A percentile compares a stretch with the other conserved stretches of the same genome.
phyloP scores from a whole-genome alignment of 2,888 invertebrate genomes.

The Psococerastis gibbosa region DNA sequence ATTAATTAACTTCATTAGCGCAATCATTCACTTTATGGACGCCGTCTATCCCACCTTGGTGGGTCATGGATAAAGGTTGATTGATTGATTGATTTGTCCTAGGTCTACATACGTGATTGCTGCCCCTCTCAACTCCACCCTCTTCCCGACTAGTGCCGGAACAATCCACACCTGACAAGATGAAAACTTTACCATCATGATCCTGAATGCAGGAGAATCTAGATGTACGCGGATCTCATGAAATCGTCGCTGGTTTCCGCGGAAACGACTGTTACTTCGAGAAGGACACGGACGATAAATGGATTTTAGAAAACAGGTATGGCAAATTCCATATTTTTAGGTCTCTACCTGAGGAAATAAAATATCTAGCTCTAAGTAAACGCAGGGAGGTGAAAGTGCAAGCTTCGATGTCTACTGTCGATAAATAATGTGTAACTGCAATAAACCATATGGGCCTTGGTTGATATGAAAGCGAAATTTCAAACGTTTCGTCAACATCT shows the following conservation, averaged over 20 bases:
- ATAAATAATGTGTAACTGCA: too few species aligned
- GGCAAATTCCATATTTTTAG: too few species aligned
- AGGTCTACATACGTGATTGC: neutral
- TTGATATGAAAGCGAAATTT: too few species aligned
- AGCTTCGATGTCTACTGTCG: too few species aligned
- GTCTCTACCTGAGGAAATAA: too few species aligned
- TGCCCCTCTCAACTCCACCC: neutral
- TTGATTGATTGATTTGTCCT: neutral
- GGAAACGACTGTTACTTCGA: constrained; percentile 57
- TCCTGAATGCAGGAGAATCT: constrained; percentile 43
- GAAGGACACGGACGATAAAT: constrained; percentile 84
- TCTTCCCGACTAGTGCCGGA: constrained; percentile 11
- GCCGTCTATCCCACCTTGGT: constrained; percentile 23
- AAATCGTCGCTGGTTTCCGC: constrained; percentile 41
- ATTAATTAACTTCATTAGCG: too few species aligned
- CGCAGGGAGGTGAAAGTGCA: too few species aligned
- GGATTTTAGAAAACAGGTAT: constrained; percentile 76
- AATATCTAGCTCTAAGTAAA: too few species aligned
- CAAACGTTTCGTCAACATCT: too few species aligned
- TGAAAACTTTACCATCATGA: neutral
- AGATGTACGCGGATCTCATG: constrained; percentile 48
- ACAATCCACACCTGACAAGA: constrained; percentile 32
- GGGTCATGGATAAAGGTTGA: neutral
- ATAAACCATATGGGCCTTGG: too few species aligned
- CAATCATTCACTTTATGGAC: constrained; percentile 13